Evolutionary conservation across 1,140 invertebrate genomes (phyloP), one percentile per base, ranked within the genome.

Genomic region (Palaemon carinicauda): DNA sequence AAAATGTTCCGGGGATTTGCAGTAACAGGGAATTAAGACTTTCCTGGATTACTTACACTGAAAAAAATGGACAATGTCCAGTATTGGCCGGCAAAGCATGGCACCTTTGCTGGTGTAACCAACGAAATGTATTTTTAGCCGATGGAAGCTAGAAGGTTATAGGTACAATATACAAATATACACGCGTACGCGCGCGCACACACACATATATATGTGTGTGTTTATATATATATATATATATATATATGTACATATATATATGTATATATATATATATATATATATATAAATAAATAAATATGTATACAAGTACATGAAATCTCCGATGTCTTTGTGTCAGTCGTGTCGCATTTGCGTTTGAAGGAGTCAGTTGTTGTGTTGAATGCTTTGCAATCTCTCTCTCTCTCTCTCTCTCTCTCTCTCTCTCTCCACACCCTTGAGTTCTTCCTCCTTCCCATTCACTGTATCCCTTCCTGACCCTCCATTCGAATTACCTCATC

Each of bases 361-460:
- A 21, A 60, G 41, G 12, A 41, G 41, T 41, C 41, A 41, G 41
- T 41, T 9, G 7, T 41, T 41, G 7, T 9, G 41, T 41, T 41
- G 41, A 41, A 41, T 41, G 41, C 41, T 5, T 41, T 41, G 41
- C 5, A 41, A 12, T 41, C 41, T 41, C 41, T 41, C 41, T 41
- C 41, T 41, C 41, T 74, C 71, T 74, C 71, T 74, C 71, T 74
- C 71, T 41, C 75, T 78, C 75, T 41, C 27, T 78, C 75, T 78
- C 75, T 41, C 33, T 17, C n/a, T 5, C 41, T 41, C 41, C 41
- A 41, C 41, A 41, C 41, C 41, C 41, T 9, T 41, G 41, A 41
- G 41, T 50, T 78, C 33, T 41, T 27, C 19, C 33, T 78, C 31
- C 17, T 19, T 78, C 33, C 24, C 33, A 19, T 19, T 41, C 33